Base-by-base conservation (phyloP, 2,113 vertebrate species). In the Natator depressus region DNA sequence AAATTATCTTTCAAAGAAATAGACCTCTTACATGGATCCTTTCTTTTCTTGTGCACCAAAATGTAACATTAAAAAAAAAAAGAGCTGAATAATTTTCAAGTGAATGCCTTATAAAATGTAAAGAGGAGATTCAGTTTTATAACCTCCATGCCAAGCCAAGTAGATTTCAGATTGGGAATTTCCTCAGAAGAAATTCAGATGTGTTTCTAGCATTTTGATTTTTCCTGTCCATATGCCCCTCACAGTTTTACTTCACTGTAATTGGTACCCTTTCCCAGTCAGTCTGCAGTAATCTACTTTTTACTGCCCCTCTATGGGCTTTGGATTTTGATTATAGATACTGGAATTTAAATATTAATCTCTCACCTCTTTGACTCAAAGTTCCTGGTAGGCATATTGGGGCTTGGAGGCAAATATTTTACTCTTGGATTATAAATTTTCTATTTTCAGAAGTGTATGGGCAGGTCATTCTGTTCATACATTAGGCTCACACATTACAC, bases 301-400 rank as follows among this genome's bases (percentile, higher is more conserved):
- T 93, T 92, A 92, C 65, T 85, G 53, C 81, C 25, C 53, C 2
- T 94, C 62, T 93, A 31, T 83, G 81, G 79, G 16, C 75, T 89
- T 91, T 83, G 65, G 80, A 91, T 47, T 72, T 22, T 72, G 19
- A 38, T n/a, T 17, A 72, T 38, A 38, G 65, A 57, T 5, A 10
- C 6, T 85, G 25, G 47, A 90, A 90, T 88, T 89, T 92, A 92
- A 91, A 88, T 83, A 87, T 81, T 25, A 17, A 57, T 47, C 7
- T 22, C 38, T 50, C 9, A 50, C 22, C 90, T 89, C 38, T 90
- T 92, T 51, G 72, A 76, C 50, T 62, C n/a, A 88, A 47, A 54
- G 22, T 65, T 93, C 51, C 84, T 92, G 3, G 5, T 54, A 85
- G 6, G 46, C 29, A 76, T 42, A 3, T 86, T 5, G 1, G 2